Conservation (phyloP, 2,888 invertebrate species). For the Adelphocoris suturalis region DNA sequence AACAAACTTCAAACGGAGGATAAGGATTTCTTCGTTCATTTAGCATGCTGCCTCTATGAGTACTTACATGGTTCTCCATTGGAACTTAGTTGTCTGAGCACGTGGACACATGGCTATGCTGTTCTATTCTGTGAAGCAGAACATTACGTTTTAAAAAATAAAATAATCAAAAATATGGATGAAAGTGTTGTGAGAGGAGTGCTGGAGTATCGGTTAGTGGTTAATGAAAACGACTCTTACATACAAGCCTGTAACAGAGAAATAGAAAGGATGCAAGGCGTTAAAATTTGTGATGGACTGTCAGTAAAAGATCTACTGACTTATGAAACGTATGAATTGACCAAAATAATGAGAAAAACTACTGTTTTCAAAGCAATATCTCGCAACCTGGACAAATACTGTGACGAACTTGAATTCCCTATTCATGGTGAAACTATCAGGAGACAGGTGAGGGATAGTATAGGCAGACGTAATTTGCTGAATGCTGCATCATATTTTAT, state of each 20-base stretch:
- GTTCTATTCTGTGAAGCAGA: slow-evolving; percentile 22
- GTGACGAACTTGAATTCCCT: neutral
- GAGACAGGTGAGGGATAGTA: neutral
- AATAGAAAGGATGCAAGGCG: neutral
- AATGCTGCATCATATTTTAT: neutral
- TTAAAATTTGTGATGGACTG: neutral
- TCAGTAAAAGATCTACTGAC: neutral
- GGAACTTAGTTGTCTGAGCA: neutral
- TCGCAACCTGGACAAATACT: neutral
- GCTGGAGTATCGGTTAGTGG: slow-evolving; percentile 22
- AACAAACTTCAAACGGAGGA: neutral
- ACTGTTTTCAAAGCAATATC: neutral
- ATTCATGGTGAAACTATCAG: slow-evolving; percentile 15
- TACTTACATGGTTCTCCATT: neutral
- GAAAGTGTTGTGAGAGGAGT: slow-evolving; percentile 3
- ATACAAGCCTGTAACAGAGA: neutral
- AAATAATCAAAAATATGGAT: neutral
- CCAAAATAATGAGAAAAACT: neutral
- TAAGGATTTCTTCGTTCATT: neutral
- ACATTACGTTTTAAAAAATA: slow-evolving; percentile 24
- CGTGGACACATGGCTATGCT: neutral
- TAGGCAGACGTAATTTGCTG: neutral
- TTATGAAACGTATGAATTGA: neutral
- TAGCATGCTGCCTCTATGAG: slow-evolving; percentile 17
- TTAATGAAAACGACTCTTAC: neutral